These are phyloP conservation scores for Zeugodacus cucurbitae DNA, from an alignment of 1,140 invertebrate genomes.

Conservation along the genomic window DNA sequence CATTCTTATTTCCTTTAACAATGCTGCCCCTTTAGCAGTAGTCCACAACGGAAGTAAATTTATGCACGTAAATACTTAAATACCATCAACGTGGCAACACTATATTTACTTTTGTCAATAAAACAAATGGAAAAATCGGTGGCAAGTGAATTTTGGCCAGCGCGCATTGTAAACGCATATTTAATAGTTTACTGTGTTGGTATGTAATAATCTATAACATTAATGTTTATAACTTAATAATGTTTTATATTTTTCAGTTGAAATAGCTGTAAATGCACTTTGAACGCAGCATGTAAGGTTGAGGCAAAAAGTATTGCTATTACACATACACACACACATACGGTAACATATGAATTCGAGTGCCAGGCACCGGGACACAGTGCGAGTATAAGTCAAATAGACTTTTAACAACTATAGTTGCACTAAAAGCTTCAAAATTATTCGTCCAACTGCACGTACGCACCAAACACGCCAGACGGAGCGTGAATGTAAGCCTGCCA, in stretches of 20 bases:
- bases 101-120: neutral
- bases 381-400: neutral
- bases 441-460: neutral
- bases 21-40: neutral
- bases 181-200: neutral
- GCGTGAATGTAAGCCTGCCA: neutral
- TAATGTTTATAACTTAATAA: neutral
- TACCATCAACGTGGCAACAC: neutral
- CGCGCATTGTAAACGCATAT: neutral
- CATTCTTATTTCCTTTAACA: neutral
- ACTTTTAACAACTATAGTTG: neutral
- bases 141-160: neutral
- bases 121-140: slow-evolving; percentile 27
- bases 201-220: neutral
- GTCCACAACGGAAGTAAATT: neutral
- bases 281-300: neutral
- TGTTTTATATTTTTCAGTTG: neutral
- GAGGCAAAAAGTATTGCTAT: neutral
- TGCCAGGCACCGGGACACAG: neutral
- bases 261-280: neutral
- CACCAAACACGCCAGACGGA: neutral
- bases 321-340: neutral
- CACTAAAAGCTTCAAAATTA: slow-evolving; percentile 1
- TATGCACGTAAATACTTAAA: neutral
- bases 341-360: neutral